These are phyloP conservation scores for Callopanchax toddi DNA, from an alignment of 2,113 vertebrate genomes.

Conservation along the genomic window DNA sequence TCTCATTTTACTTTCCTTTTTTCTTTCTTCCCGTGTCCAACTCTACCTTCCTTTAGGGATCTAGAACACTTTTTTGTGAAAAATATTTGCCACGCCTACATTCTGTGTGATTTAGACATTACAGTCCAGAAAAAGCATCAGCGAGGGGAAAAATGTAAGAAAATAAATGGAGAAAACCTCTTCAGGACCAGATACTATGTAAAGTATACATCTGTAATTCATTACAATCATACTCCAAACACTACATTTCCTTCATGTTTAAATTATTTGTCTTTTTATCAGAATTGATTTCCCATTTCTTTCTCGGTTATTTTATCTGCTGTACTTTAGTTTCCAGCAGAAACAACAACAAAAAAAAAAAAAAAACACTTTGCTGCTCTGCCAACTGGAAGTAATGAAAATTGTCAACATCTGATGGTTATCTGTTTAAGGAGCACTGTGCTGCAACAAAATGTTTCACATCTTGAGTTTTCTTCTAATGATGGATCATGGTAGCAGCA, in stretches of 20 bases:
- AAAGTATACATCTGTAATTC: slow-evolving; percentile 80
- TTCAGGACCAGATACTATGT: slow-evolving; percentile 60
- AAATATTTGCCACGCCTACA: slow-evolving; percentile 67
- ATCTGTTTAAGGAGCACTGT: slow-evolving; percentile 76
- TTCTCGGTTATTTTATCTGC: slow-evolving; percentile 71
- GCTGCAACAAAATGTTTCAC: no score
- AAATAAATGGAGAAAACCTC: slow-evolving; percentile 43
- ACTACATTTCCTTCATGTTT: slow-evolving; percentile 81
- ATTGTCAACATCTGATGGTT: no score
- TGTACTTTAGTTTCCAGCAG: slow-evolving; percentile 71
- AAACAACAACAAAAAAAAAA: slow-evolving; percentile 26
- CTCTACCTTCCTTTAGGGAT: slow-evolving; percentile 54
- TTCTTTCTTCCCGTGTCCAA: slow-evolving; percentile 2
- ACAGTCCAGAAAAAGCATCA: slow-evolving; percentile 60
- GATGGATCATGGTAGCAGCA: slow-evolving; percentile 77
- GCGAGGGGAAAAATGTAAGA: slow-evolving; percentile 67
- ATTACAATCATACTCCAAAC: slow-evolving; percentile 81
- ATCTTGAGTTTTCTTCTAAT: slow-evolving; percentile 58
- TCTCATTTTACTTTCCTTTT: slow-evolving; percentile 24
- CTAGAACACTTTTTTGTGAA: slow-evolving; percentile 58
- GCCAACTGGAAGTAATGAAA: slow-evolving; percentile 79
- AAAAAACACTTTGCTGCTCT: slow-evolving; percentile 63
- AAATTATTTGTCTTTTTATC: slow-evolving; percentile 82
- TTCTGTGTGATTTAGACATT: slow-evolving; percentile 74
- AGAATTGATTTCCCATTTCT: slow-evolving; percentile 73